phyloP scores from a whole-genome alignment of 2,797 vertebrate species.

The Melanotaenia trifasciata region DNA sequence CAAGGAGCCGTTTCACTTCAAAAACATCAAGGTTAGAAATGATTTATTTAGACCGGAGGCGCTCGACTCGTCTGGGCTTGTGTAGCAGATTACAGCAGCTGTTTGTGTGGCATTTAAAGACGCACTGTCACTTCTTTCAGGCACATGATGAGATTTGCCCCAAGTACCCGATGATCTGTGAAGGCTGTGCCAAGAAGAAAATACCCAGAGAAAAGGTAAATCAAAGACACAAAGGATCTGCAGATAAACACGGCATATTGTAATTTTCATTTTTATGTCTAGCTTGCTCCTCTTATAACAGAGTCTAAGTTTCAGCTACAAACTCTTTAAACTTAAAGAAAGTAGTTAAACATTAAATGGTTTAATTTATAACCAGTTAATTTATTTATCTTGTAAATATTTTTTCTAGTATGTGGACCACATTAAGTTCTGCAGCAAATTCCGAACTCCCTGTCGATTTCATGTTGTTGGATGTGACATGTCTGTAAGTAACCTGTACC shows the following conservation, averaged over 20 bases:
- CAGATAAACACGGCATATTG: too few relatives aligned
- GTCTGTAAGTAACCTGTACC: slow-evolving; percentile 84
- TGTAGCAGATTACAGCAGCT: slow-evolving; percentile 8
- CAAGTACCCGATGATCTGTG: slow-evolving; percentile 94
- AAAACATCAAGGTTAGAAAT: slow-evolving; percentile 83
- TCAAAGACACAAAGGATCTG: neutral
- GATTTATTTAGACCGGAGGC: slow-evolving; percentile 29
- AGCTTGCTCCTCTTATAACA: neutral
- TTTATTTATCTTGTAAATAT: neutral
- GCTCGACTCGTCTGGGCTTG: neutral
- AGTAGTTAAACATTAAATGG: neutral
- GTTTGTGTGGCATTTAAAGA: slow-evolving; percentile 7
- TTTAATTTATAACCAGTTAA: too few relatives aligned
- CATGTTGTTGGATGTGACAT: slow-evolving; percentile 90
- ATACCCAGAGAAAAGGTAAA: slow-evolving; percentile 92
- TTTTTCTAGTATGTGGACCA: slow-evolving; percentile 92
- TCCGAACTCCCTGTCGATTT: slow-evolving; percentile 91
- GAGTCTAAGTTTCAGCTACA: too few relatives aligned
- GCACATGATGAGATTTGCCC: slow-evolving; percentile 94
- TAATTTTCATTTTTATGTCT: neutral
- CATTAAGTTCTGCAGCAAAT: slow-evolving; percentile 91
- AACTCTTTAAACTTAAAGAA: too few relatives aligned
- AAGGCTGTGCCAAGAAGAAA: slow-evolving; percentile 94
- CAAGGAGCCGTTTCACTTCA: slow-evolving; percentile 86
- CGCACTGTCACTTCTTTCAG: slow-evolving; percentile 66